These are phyloP conservation scores for Brachionus koreanus DNA, from an alignment of 1,140 invertebrate genomes.

Conservation along the genomic window DNA sequence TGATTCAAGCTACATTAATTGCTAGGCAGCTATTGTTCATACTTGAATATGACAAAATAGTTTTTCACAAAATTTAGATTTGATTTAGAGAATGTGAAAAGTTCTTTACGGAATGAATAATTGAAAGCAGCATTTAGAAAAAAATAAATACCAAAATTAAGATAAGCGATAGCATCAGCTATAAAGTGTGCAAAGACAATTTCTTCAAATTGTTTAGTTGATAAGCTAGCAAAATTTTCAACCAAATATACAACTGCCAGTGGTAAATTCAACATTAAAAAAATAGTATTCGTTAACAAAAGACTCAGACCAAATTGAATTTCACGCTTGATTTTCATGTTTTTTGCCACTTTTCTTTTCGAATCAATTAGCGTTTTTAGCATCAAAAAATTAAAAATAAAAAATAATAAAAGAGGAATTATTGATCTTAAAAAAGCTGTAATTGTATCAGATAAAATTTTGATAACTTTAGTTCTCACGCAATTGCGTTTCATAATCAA, in stretches of 20 bases:
- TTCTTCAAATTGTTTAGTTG: not conserved
- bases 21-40: no score
- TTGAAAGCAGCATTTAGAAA: not conserved
- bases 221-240: not conserved
- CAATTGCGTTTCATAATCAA: not conserved
- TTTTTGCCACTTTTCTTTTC: not conserved
- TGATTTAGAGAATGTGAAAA: not conserved
- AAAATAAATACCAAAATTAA: not conserved
- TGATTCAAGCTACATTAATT: no score
- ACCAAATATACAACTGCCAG: not conserved
- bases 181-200: not conserved
- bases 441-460: not conserved
- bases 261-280: constrained; percentile 9
- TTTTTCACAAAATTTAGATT: not conserved
- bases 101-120: constrained; percentile 1
- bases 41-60: no score
- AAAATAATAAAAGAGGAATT: not conserved
- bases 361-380: not conserved
- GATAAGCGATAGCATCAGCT: not conserved
- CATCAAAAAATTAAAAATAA: constrained; percentile 1
- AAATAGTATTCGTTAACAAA: not conserved
- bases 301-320: constrained; percentile 4
- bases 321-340: not conserved
- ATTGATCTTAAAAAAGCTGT: constrained; percentile 20
- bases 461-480: not conserved